Percentiles rank a stretch among this genome's conserved stretches.
Evolutionary conservation across 1,140 invertebrate genomes (phyloP).

Genomic region (Drosophila seguyi): DNA sequence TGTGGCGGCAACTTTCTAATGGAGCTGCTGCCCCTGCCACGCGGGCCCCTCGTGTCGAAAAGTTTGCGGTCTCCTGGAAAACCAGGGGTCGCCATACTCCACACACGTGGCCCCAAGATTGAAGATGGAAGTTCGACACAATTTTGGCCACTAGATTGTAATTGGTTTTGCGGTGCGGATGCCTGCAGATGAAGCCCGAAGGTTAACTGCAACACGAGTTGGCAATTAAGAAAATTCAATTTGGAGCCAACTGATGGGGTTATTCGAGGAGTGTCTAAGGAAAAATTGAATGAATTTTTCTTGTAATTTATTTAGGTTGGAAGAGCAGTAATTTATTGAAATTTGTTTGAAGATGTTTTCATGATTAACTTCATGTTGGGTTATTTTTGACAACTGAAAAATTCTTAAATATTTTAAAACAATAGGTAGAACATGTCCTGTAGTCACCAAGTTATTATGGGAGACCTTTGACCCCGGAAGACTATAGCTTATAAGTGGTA

Average conservation of each 20-base stretch:
- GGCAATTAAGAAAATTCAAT: slow-evolving; percentile 50
- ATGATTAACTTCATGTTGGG: not conserved
- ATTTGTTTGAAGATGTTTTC: not conserved
- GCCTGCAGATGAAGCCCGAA: slow-evolving; percentile 44
- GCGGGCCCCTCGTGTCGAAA: slow-evolving; percentile 28
- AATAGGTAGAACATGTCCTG: not conserved
- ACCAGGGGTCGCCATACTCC: slow-evolving; percentile 18
- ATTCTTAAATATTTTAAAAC: not conserved
- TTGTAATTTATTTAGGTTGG: not conserved
- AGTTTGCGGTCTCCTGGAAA: slow-evolving; percentile 47
- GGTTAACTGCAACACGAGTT: slow-evolving; percentile 47
- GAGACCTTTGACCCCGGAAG: slow-evolving; percentile 16
- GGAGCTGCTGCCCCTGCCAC: slow-evolving; percentile 30
- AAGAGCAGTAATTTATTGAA: not conserved
- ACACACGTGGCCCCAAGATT: slow-evolving; percentile 34
- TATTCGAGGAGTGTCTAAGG: not conserved
- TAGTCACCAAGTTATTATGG: not conserved
- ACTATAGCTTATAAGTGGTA: not conserved
- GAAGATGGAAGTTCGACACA: slow-evolving; percentile 37
- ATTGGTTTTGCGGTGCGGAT: slow-evolving; percentile 51
- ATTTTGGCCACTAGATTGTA: slow-evolving; percentile 42
- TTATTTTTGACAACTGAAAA: not conserved
- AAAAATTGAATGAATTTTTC: not conserved
- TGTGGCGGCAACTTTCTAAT: slow-evolving; percentile 74
- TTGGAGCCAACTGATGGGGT: slow-evolving; percentile 22